Base-by-base conservation (phyloP, 1,140 invertebrate genomes). In the Trissolcus basalis region DNA sequence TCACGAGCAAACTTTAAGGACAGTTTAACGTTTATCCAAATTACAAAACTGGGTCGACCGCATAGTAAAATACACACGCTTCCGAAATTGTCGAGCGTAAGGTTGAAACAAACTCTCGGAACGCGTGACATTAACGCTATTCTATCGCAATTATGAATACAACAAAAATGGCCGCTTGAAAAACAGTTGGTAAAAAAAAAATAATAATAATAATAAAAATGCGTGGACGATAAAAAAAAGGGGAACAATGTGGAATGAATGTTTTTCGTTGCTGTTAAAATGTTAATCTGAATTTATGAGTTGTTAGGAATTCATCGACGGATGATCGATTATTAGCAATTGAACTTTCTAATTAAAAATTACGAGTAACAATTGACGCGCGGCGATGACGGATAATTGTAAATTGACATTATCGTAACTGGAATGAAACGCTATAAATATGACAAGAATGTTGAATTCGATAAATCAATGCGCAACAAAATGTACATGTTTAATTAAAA, bases 391-490 rank as follows among this genome's bases (percentile, higher is more conserved):
- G 9, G 9, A 39, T 39, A 39, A 27, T 27, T 9, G 36, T 9
- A 9, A 39, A 39, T 36, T 59, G 16, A 32, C 43, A 16, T 56
- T 35, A 47, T 16, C 14, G 44, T 48, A 36, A 48, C 14, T 14
- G 33, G 5, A 9, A 48, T 8, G 51, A 60, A 60, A 51, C 50
- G 36, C n/a, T 60, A 49, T 54, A 63, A 63, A 63, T 63, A 36
- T 15, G 27, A 48, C 13, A 47, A 49, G 35, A 55, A 55, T 11
- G n/a, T 11, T 19, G 32, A 41, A 65, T 50, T 50, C 63, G 33
- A 65, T 39, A 65, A 65, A 65, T 56, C 51, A 56, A 65, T 56
- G 36, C 11, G 33, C 41, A 13, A 51, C 45, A 47, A 65, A 65
- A 39, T 48, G 15, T 65, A 8, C 39, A 39, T 35, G 63, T 19